Conservation (phyloP, 2,113 vertebrate species). For the Glaucomys volans region DNA sequence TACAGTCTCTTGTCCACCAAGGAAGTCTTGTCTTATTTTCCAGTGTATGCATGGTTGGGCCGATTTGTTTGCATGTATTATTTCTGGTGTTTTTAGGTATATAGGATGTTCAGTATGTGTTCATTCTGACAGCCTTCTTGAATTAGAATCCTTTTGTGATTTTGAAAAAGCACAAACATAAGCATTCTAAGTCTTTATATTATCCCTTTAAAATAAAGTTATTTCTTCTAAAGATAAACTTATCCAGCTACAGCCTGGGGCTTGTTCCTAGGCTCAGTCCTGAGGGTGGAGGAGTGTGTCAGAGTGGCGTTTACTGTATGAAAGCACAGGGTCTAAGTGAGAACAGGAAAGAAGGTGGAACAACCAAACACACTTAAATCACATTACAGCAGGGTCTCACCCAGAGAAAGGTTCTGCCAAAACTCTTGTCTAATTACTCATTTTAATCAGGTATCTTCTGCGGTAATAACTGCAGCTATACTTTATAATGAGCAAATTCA, state of each 20-base stretch:
- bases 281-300: not conserved
- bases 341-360: not conserved
- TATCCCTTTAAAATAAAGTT: not conserved
- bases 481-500: constrained; percentile 60
- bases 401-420: not conserved
- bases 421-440: constrained; percentile 51
- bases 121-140: constrained; percentile 13
- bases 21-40: not conserved
- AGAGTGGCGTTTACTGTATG: too few species aligned
- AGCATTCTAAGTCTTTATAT: not conserved
- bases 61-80: not conserved
- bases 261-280: not conserved
- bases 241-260: too few species aligned
- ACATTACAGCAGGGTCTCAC: not conserved
- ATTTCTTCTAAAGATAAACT: not conserved
- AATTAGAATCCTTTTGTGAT: not conserved
- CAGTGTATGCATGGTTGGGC: not conserved
- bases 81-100: not conserved
- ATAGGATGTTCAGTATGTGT: too few species aligned
- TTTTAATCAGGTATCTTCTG: constrained; percentile 55
- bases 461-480: constrained; percentile 41
- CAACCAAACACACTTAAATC: not conserved
- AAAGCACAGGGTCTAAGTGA: not conserved
- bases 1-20: not conserved
- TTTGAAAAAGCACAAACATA: not conserved